A percentile compares a stretch with the other conserved stretches of the same genome.
Conservation (phyloP, 2,113 vertebrate genomes). For the Pelecanus crispus region DNA sequence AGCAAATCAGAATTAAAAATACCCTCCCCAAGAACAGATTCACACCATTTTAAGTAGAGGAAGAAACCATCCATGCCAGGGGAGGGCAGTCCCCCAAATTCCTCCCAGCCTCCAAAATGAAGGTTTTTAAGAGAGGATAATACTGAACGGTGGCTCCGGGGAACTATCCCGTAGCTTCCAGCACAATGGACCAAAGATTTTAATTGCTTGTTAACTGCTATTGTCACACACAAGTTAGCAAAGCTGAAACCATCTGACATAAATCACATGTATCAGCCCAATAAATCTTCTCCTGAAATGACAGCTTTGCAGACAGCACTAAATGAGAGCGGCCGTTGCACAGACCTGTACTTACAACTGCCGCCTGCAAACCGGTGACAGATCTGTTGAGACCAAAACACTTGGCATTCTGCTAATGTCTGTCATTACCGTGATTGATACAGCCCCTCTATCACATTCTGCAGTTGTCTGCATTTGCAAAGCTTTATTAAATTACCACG, state of each 20-base stretch:
- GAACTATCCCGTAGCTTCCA: not conserved
- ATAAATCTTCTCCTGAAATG: conserved; percentile 49
- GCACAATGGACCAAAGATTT: conserved; percentile 34
- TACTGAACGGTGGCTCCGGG: not conserved
- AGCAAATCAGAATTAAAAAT: not conserved
- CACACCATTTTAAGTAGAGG: not conserved
- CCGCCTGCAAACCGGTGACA: conserved; percentile 36
- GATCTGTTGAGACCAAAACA: conserved; percentile 76
- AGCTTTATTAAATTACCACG: conserved; percentile 79
- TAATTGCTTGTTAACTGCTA: conserved; percentile 64
- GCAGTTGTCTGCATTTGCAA: conserved; percentile 61
- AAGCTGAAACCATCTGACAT: conserved; percentile 39
- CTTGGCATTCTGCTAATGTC: conserved; percentile 88
- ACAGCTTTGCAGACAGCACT: conserved; percentile 59
- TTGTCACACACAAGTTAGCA: conserved; percentile 34
- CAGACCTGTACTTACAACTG: conserved; percentile 1
- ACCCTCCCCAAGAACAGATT: not conserved
- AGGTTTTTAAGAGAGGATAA: not conserved
- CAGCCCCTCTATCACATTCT: conserved; percentile 71
- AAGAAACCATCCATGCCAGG: not conserved
- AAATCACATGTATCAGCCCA: conserved; percentile 60
- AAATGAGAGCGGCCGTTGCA: conserved; percentile 2
- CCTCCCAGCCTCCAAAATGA: not conserved
- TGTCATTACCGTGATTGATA: conserved; percentile 89
- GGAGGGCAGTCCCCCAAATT: not conserved